Base-by-base conservation (phyloP, 2,888 invertebrate species). In the Fragum whitleyi region DNA sequence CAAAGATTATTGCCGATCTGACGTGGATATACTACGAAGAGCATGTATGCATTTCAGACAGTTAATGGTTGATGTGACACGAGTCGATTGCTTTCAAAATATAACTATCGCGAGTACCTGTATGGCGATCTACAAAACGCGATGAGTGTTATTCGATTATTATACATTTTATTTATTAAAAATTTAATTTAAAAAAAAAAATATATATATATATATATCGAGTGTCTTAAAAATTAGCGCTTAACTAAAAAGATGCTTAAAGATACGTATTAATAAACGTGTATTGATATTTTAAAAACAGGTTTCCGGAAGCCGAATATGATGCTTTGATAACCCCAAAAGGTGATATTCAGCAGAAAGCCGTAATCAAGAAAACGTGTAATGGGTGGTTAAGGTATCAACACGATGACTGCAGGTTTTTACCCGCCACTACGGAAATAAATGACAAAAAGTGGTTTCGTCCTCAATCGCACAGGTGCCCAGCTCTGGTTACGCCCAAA, bases 31-130 rank as follows among this genome's bases (percentile, higher is more conserved):
- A 14, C 62, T 83, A 51, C 32, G 59, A 39, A 62, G 32, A 29
- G 55, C 72, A 65, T 77, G 83, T 69, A 19, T 83, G 9, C 61
- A 77, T 39, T 83, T 83, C 57, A 1, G 77, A 32, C 36, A 68
- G 1, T 55, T 83, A 21, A 28, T 83, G 59, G 23, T 74, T n/a
- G 9, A 67, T 0, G 69, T 77, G 0, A 69, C 62, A 1, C 65
- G 68, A 14, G 71, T 83, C 26, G 85, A 80, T 23, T 74, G 71
- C 14, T 79, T 80, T 57, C 51, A 77, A 9, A 80, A 59, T 28
- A 62, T 77, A 0, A 83, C 83, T 36, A 80, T 83, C n/a, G 83
- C 79, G 28, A 65, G 65, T 14, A 62, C 77, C n/a, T 79, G 83
- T 61, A 76, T 77, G 71, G 70, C 42, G 23, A 59, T 83, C 11